Evolutionary conservation across 2,797 vertebrate genomes (phyloP), one percentile per base, ranked within the genome.

Genomic region (Takifugu ocellatus): DNA sequence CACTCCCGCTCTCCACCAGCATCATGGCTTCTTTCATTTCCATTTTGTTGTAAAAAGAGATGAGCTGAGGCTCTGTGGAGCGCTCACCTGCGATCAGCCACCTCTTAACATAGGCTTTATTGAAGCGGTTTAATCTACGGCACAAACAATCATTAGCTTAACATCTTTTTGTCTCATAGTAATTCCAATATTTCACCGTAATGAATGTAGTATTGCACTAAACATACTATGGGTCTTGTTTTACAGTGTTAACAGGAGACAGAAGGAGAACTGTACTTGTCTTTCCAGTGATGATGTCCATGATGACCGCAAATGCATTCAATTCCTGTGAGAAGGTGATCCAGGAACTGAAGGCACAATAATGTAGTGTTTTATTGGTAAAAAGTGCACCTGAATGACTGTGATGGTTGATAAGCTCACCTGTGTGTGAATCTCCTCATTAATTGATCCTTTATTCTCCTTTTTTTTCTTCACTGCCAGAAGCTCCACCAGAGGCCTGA

Each of bases 1-100:
- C 52, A 68, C 93, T 93, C 0, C 94, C 94, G 0, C 93, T 94
- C 78, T 95, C 93, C 84, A 95, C 92, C 85, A 94, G 85, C 90
- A 95, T 94, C 0, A 98, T 94, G 0, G 96, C 95, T 79, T 97
- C 93, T 66, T 94, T 96, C 92, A 96, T 92, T 90, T 97, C 96
- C 95, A 98, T 91, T 90, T 97, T 98, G 83, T 97, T 95, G 82
- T 97, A 98, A 89, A 98, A 98, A 54, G 96, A 95, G 14, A 98
- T 93, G 67, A 98, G 93, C 86, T 96, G 94, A 0, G 95, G 96
- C 84, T 98, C 93, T 29, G 89, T 94, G 75, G 94, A 97, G 51
- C 96, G 89, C 3, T 96, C 93, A 0, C 95, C 94, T 0, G 91
- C 90, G 4, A 98, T 95, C 89, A 98, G 89, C 85, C 93, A 96